Percentiles rank a stretch among this genome's conserved stretches.
Conservation (phyloP, 2,113 vertebrate genomes). For the Chinchilla lanigera region DNA sequence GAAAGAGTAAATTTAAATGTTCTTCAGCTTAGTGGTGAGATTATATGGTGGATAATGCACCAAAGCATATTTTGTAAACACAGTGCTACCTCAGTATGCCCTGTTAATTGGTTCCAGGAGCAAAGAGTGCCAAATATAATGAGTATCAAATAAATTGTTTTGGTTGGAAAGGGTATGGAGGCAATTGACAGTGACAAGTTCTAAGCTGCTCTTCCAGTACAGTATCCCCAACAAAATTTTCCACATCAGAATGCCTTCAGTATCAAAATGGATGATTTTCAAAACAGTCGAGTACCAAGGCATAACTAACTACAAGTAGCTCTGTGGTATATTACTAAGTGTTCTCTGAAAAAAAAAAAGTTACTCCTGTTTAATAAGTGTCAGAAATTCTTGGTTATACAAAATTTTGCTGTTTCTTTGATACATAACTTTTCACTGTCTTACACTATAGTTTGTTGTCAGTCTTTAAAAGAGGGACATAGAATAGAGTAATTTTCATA, state of each 20-base stretch:
- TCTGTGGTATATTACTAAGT: neutral
- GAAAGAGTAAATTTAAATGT: conserved; percentile 22
- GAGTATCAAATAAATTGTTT: neutral
- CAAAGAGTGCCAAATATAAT: neutral
- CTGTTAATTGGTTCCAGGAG: neutral
- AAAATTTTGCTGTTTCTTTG: conserved; percentile 6
- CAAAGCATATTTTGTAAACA: conserved; percentile 5
- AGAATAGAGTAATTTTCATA: neutral
- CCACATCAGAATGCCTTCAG: neutral
- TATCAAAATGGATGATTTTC: neutral
- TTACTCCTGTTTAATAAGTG: neutral
- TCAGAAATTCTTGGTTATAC: neutral
- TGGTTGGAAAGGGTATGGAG: neutral
- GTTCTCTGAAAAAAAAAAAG: neutral
- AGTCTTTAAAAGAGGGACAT: neutral
- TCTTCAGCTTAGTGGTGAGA: neutral
- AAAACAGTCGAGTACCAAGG: neutral
- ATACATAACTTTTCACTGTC: neutral
- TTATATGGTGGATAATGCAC: neutral
- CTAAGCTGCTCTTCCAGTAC: neutral
- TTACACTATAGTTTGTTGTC: neutral
- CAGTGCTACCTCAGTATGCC: neutral
- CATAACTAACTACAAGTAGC: neutral
- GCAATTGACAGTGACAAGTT: neutral
- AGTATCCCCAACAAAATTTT: neutral